Conservation (phyloP, 2,113 vertebrate species). For the Ptilonorhynchus violaceus region DNA sequence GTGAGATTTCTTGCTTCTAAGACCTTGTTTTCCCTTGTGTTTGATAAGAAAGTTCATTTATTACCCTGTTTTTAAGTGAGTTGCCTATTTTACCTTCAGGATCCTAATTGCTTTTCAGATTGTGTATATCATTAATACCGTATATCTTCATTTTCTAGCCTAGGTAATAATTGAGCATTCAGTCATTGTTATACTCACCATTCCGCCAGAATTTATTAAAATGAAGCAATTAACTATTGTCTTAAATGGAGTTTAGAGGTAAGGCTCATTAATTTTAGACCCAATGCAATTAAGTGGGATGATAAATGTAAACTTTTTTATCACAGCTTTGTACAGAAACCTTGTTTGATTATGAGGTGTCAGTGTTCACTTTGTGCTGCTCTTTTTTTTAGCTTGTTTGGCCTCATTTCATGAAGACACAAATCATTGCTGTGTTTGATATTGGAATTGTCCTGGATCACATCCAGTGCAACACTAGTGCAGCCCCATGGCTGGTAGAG, state of each 20-base stretch:
- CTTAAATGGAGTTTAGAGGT: constrained; percentile 75
- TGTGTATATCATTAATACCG: constrained; percentile 45
- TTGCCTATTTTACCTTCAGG: constrained; percentile 32
- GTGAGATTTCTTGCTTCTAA: not conserved
- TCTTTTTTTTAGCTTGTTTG: not conserved
- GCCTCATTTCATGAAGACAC: not conserved
- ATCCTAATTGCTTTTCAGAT: constrained; percentile 62
- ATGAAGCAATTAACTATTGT: constrained; percentile 76
- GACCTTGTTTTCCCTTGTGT: not conserved
- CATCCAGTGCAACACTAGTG: not conserved
- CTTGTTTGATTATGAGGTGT: not conserved
- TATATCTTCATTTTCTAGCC: constrained; percentile 58
- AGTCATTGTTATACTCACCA: constrained; percentile 65
- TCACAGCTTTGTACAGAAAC: constrained; percentile 18
- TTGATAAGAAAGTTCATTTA: not conserved
- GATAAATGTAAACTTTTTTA: constrained; percentile 73
- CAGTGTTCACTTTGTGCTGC: not conserved
- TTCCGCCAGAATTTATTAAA: constrained; percentile 77
- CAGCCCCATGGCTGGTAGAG: not conserved
- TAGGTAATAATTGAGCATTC: constrained; percentile 64
- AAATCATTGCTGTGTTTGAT: not conserved
- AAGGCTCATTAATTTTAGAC: constrained; percentile 73
- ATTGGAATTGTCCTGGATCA: not conserved
- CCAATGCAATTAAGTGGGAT: constrained; percentile 73
- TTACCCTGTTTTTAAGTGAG: not conserved